A percentile compares a stretch with the other conserved stretches of the same genome.
phyloP scores from a whole-genome alignment of 2,888 invertebrate species.

The Tachina fera region DNA sequence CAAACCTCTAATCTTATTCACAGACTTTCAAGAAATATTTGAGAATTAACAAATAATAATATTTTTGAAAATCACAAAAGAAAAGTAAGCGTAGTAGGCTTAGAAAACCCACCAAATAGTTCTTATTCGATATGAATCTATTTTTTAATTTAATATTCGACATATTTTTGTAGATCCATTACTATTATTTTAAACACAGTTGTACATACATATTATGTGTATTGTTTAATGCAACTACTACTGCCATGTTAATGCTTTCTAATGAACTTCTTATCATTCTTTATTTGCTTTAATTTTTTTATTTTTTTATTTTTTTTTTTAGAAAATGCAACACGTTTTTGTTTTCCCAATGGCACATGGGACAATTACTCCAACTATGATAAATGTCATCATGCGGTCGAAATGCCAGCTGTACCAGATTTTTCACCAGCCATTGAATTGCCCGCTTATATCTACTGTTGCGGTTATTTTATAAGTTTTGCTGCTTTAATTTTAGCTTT shows the following conservation, averaged over 20 bases:
- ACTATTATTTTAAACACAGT: too few species aligned
- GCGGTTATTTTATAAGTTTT: constrained; percentile 92
- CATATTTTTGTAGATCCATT: too few species aligned
- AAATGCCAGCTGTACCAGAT: constrained; percentile 85
- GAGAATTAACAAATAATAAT: too few species aligned
- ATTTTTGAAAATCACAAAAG: too few species aligned
- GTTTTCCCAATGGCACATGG: constrained; percentile 91
- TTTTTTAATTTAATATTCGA: too few species aligned
- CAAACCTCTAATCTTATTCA: too few species aligned
- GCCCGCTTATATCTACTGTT: constrained; percentile 90
- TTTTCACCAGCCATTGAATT: constrained; percentile 83
- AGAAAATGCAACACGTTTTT: constrained; percentile 94
- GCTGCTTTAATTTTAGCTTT: constrained; percentile 92
- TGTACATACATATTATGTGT: not conserved
- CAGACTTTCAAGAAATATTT: too few species aligned
- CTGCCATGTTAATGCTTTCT: not conserved
- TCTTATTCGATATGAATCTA: too few species aligned
- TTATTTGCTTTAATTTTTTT: constrained; percentile 19
- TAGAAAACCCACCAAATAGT: too few species aligned
- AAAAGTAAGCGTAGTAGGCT: too few species aligned
- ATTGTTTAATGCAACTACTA: not conserved
- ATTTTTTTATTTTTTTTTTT: constrained; percentile 73
- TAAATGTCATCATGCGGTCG: constrained; percentile 85
- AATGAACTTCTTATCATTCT: constrained; percentile 13
- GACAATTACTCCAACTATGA: constrained; percentile 90